phyloP scores from a whole-genome alignment of 2,888 invertebrate genomes.

The Drosophila putrida region DNA sequence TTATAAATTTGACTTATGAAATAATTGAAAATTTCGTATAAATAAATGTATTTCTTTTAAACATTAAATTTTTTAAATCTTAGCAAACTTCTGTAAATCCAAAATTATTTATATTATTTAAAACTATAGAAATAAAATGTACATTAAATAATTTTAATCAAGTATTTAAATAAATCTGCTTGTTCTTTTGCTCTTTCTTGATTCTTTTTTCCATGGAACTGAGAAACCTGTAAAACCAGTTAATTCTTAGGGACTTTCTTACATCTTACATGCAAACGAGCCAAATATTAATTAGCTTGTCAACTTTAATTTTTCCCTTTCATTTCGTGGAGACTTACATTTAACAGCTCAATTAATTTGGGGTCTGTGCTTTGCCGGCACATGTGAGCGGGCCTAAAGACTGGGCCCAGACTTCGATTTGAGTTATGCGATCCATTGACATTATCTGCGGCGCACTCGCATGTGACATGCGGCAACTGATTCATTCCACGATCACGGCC shows the following conservation, averaged over 20 bases:
- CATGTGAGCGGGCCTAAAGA: conserved; percentile 45
- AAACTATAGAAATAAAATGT: neutral
- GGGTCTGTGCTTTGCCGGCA: conserved; percentile 32
- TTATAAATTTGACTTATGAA: conserved; percentile 8
- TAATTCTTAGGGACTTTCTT: conserved; percentile 44
- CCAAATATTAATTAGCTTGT: conserved; percentile 82
- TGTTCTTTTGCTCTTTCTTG: neutral
- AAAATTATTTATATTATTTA: neutral
- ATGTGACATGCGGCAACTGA: conserved; percentile 77
- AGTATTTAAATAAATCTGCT: neutral
- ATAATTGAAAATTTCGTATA: conserved; percentile 4
- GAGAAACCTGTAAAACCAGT: conserved; percentile 64
- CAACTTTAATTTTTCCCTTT: conserved; percentile 81
- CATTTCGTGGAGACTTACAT: conserved; percentile 79
- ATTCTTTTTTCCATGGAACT: conserved; percentile 9
- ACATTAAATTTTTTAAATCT: no score
- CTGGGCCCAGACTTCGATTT: conserved; percentile 59
- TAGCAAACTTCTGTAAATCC: no score
- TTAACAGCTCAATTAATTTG: conserved; percentile 81
- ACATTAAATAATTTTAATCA: neutral
- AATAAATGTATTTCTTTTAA: neutral
- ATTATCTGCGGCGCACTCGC: conserved; percentile 70
- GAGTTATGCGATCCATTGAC: conserved; percentile 77
- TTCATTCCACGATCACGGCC: conserved; percentile 58
- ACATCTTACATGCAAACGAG: conserved; percentile 65